Evolutionary conservation across 1,140 invertebrate genomes (phyloP), one percentile per base, ranked within the genome.

Genomic region (Propsilocerus akamusi): DNA sequence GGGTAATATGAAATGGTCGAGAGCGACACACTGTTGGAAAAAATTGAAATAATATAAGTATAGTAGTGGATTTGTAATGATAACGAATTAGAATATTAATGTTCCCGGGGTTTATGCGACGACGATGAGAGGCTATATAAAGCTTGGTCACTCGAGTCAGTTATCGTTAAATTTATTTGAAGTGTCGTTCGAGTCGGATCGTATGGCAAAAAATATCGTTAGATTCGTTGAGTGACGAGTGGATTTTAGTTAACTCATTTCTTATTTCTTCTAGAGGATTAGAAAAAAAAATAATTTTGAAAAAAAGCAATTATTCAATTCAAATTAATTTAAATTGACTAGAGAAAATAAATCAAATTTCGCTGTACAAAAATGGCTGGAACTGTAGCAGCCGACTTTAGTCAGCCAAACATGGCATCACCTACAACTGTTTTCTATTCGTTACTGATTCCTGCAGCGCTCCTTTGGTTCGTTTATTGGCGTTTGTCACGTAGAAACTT

Each of bases 401-500:
- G 5, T 37, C 6, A n/a, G 14, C 32, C 14, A 37, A 72, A 72
- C 50, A 69, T 75, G 12, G 76, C 73, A 6, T 57, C 59, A 0
- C 63, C 56, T 47, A 68, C 65, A 6, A 71, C 59, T 53, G 64
- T 81, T 17, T 84, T 84, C 58, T 76, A 80, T 50, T 71, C 77
- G 34, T 72, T 85, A 11, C 63, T 86, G 14, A 57, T 83, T 10
- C 80, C 82, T 10, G 76, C 79, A 0, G 5, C 81, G 7, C 58
- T 78, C 0, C 68, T 86, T 8, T 83, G 73, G 66, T 81, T 77
- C 59, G 67, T 75, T 22, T 86, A 86, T 63, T 86, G 80, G 75
- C 72, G 74, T 28, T 65, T 84, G 51, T 81, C 78, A 0, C 71
- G 80, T 20, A 67, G 73, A 20, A 76, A 78, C 54, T 62, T 86